phyloP scores from a whole-genome alignment of 2,113 vertebrate species.

The Halcyon malimbica region DNA sequence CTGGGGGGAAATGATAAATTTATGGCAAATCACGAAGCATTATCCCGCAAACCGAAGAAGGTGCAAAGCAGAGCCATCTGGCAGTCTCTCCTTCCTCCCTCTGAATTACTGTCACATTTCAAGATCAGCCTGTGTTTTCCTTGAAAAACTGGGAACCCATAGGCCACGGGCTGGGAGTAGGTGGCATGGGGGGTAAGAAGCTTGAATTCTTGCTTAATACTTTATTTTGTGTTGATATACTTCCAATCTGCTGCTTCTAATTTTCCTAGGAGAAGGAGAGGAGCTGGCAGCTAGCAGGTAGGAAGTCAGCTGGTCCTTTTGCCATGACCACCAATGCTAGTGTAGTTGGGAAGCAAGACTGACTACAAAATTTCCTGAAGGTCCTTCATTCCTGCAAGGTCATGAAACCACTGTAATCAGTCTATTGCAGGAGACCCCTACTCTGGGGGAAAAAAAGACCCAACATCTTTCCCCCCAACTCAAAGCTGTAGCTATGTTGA shows the following conservation, averaged over 20 bases:
- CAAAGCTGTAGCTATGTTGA: background rate
- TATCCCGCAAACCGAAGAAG: conserved; percentile 40
- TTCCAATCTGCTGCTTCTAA: background rate
- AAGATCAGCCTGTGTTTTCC: conserved; percentile 35
- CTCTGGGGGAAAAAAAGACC: background rate
- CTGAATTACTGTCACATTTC: background rate
- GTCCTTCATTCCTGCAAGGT: background rate
- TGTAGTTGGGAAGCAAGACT: rapidly evolving
- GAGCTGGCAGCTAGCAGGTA: background rate
- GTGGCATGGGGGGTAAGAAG: conserved; percentile 9
- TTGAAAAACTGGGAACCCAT: conserved; percentile 22
- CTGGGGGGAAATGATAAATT: background rate
- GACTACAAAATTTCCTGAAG: background rate
- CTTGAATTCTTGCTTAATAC: background rate
- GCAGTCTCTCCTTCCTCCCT: conserved; percentile 45
- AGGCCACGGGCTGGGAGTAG: conserved; percentile 20
- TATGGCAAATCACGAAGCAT: conserved; percentile 7
- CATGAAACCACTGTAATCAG: background rate
- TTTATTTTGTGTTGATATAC: conserved; percentile 9
- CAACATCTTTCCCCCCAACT: no score
- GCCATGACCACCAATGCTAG: background rate
- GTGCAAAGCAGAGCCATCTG: conserved; percentile 60
- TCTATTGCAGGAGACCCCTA: background rate
- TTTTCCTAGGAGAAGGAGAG: background rate
- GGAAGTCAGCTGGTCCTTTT: background rate